Evolutionary conservation across 2,797 vertebrate species (phyloP).

Genomic region (Clarias laeviceps): DNA sequence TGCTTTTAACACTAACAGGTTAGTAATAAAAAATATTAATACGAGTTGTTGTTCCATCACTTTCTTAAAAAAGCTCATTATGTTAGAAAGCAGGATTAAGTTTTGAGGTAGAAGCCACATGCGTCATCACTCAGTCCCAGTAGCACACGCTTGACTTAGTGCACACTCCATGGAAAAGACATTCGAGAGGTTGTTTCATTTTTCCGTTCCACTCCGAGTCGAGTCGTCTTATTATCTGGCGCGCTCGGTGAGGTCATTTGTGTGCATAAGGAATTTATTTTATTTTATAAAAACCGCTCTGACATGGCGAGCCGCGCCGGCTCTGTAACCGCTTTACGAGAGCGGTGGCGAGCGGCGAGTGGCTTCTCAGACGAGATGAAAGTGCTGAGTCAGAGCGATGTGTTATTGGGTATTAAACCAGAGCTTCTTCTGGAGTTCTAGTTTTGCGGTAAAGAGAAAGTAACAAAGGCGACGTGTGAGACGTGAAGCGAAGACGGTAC

Average conservation of each 20-base stretch:
- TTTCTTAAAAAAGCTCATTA: neutral
- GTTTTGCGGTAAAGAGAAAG: constrained; percentile 19
- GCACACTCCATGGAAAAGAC: constrained; percentile 55
- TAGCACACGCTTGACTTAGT: constrained; percentile 38
- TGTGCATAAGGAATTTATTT: constrained; percentile 60
- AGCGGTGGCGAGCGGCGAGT: constrained; percentile 40
- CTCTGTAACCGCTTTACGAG: constrained; percentile 49
- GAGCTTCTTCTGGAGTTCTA: neutral
- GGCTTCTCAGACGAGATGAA: constrained; percentile 60
- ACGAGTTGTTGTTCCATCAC: neutral
- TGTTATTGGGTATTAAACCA: constrained; percentile 17
- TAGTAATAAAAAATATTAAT: neutral
- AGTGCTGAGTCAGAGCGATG: constrained; percentile 25
- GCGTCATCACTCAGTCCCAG: constrained; percentile 31
- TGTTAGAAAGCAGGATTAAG: neutral
- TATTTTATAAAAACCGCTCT: constrained; percentile 54
- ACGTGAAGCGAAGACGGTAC: neutral
- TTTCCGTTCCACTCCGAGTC: constrained; percentile 53
- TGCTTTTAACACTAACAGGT: neutral
- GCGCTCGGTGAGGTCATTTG: constrained; percentile 66
- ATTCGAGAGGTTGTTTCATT: constrained; percentile 59
- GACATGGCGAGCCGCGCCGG: constrained; percentile 34
- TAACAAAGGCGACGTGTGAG: neutral
- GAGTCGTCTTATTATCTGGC: constrained; percentile 58
- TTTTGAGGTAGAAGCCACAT: neutral